Base-by-base conservation (phyloP, 2,113 vertebrate species). In the Tragelaphus scriptus region DNA sequence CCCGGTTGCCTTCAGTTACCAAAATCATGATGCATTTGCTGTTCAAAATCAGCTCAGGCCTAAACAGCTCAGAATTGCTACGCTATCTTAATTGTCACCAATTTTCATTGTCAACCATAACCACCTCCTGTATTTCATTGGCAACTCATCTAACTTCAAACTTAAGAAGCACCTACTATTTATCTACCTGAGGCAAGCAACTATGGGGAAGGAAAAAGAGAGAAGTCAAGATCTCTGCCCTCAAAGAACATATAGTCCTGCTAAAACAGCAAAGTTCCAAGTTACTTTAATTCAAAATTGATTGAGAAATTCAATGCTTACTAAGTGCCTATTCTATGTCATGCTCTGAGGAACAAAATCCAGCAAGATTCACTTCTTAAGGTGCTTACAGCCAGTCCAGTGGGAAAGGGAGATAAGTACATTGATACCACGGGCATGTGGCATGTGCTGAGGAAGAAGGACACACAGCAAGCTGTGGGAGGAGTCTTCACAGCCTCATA, bases 251-350 rank as follows among this genome's bases (percentile, higher is more conserved):
- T 40, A 51, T 0, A 80, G 32, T 51, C 21, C 47, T 6, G 0
- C 3, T 77, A 16, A 97, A 95, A 96, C 3, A 92, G 32, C 10
- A 40, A 91, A 86, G 56, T 88, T 55, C 53, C 53, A 92, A 94
- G 40, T 56, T 32, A 90, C 7, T 36, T 10, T 81, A 92, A 51
- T 12, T 88, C 30, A 47, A 82, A 40, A 80, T 6, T 59, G 55
- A 56, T 63, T n/a, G 28, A 59, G 49, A 94, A 96, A 93, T 56
- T 15, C n/a, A n/a, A 0, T 47, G 17, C 63, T 84, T n/a, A 79
- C 56, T 6, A 61, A 55, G 59, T 77, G 23, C 68, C 81, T 65
- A 12, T 55, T 65, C 13, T 36, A 28, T 13, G 17, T 30, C 36
- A 65, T 75, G 51, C 28, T 30, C 19, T 75, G 30, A 75, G 79